These are phyloP conservation scores for Periophthalmus modestus DNA, from an alignment of 2,113 vertebrate genomes.

Conservation along the genomic window DNA sequence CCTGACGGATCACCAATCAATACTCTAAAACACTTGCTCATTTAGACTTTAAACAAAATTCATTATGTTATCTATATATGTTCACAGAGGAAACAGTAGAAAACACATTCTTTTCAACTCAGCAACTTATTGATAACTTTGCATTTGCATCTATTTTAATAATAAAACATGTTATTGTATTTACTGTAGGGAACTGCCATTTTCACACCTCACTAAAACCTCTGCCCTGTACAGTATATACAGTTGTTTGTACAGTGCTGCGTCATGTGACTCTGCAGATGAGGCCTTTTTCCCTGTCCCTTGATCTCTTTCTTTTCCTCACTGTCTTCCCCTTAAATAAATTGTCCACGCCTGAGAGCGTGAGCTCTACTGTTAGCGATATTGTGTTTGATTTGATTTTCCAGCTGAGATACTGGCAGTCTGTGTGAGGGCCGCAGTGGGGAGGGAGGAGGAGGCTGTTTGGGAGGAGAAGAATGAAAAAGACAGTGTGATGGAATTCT, in stretches of 20 bases:
- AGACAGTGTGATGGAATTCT: conserved; percentile 28
- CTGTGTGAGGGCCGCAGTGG: conserved; percentile 28
- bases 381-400: conserved; percentile 73
- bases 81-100: background rate
- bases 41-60: conserved; percentile 1
- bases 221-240: background rate
- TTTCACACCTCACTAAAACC: background rate
- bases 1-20: conserved; percentile 5
- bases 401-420: conserved; percentile 61
- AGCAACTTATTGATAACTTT: too few species aligned
- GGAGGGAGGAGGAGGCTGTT: conserved; percentile 16
- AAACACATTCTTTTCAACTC: too few species aligned
- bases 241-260: background rate
- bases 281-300: conserved; percentile 31
- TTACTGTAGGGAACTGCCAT: background rate
- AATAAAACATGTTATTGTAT: background rate
- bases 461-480: conserved; percentile 15
- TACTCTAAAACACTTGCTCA: conserved; percentile 12
- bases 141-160: too few species aligned
- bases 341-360: conserved; percentile 78
- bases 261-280: background rate
- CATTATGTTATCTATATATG: background rate
- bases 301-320: conserved; percentile 24
- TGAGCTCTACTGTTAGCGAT: conserved; percentile 79
- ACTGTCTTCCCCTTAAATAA: conserved; percentile 71